These are phyloP conservation scores for Margarornis squamiger DNA, from an alignment of 2,797 vertebrate species.

Conservation along the genomic window DNA sequence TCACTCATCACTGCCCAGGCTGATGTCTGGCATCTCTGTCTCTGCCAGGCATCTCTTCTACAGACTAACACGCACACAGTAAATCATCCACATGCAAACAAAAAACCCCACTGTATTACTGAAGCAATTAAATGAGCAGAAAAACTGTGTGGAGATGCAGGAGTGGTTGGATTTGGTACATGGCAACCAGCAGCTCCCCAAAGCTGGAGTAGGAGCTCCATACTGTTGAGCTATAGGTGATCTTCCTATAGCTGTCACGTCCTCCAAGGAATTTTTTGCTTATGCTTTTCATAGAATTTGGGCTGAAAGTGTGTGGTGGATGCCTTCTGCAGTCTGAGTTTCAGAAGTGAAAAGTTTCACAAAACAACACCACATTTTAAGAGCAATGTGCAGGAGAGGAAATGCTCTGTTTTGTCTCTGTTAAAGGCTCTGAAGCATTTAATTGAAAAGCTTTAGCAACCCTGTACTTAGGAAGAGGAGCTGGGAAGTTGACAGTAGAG, in stretches of 20 bases:
- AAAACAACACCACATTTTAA: background rate
- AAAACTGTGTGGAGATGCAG: background rate
- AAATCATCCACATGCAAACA: background rate
- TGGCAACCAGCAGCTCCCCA: background rate
- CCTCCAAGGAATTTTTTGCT: background rate
- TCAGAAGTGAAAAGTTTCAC: background rate
- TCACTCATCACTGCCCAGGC: background rate
- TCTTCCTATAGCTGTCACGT: background rate
- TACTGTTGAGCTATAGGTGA: background rate
- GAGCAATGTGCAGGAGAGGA: background rate
- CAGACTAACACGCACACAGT: background rate
- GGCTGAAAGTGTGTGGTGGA: background rate
- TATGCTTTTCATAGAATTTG: accelerated
- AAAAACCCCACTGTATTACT: accelerated
- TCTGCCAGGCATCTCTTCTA: too few species aligned
- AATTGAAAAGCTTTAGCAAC: background rate
- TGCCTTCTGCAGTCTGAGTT: background rate
- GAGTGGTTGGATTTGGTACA: background rate
- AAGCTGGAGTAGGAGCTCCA: background rate
- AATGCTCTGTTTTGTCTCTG: background rate
- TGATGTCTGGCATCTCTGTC: background rate
- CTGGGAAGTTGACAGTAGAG: background rate
- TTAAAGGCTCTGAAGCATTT: background rate
- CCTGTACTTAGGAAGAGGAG: background rate
- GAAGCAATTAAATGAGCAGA: background rate